A percentile compares a stretch with the other conserved stretches of the same genome.
These are phyloP conservation scores for Hoplodrina ambigua DNA, from an alignment of 2,888 invertebrate genomes.

Conservation along the genomic window DNA sequence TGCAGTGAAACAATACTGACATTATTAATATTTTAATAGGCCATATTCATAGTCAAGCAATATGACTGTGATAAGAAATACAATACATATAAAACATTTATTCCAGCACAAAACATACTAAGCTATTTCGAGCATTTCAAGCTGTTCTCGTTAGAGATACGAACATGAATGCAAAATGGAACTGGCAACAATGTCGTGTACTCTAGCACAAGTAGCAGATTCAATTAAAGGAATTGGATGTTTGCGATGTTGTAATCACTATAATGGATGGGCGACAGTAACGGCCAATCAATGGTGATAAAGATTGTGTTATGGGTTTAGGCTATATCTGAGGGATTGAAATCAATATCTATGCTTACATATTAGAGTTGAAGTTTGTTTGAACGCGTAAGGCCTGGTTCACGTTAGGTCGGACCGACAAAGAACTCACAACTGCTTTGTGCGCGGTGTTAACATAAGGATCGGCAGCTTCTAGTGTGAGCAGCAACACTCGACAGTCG, in stretches of 20 bases:
- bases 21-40: no score
- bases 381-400: no score
- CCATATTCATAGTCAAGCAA: background rate
- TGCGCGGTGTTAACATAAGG: no score
- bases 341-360: no score
- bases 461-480: no score
- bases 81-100: background rate
- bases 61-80: background rate
- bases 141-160: slow-evolving; percentile 15
- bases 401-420: no score
- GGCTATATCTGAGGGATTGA: no score
- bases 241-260: slow-evolving; percentile 22
- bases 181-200: slow-evolving; percentile 1
- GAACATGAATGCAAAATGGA: slow-evolving; percentile 21
- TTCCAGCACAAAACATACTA: background rate
- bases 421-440: no score
- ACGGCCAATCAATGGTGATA: background rate
- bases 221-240: slow-evolving; percentile 41
- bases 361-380: no score
- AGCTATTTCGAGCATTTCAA: slow-evolving; percentile 22
- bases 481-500: no score
- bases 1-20: no score
- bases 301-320: background rate
- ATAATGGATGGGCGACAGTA: slow-evolving; percentile 11
- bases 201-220: slow-evolving; percentile 15